Percentiles rank a stretch among this genome's conserved stretches.
phyloP scores from a whole-genome alignment of 2,113 vertebrate species.

The Gorsachius goisagi region DNA sequence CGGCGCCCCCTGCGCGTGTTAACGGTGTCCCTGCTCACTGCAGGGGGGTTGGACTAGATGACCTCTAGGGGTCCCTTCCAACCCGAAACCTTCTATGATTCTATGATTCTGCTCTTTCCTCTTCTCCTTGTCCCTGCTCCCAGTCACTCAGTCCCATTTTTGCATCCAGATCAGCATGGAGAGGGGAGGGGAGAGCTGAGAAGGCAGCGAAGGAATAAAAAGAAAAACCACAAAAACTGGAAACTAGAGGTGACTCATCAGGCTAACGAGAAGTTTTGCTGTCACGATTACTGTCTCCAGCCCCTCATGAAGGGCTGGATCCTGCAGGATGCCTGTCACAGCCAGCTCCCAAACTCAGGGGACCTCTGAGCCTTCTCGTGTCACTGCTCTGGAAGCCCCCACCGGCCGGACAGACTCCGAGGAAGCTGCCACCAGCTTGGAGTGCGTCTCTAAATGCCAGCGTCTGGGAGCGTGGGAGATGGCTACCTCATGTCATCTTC shows the following conservation, averaged over 20 bases:
- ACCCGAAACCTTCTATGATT: too few relatives aligned
- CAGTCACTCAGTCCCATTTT: not conserved
- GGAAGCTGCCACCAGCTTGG: accelerated
- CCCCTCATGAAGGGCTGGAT: not conserved
- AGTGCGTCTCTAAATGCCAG: accelerated
- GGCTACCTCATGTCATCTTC: accelerated
- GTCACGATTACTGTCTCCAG: not conserved
- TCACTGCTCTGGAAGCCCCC: not conserved
- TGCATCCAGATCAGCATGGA: not conserved
- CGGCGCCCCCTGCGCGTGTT: too few relatives aligned
- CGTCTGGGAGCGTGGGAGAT: accelerated
- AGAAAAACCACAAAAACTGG: not conserved
- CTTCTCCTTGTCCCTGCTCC: not conserved
- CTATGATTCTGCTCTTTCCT: not conserved
- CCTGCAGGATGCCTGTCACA: not conserved
- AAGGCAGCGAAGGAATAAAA: not conserved
- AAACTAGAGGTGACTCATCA: not conserved
- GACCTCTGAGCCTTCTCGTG: not conserved
- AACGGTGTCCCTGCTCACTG: too few relatives aligned
- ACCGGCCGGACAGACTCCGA: accelerated
- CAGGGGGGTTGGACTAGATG: too few relatives aligned
- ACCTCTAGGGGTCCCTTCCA: too few relatives aligned
- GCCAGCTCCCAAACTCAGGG: not conserved
- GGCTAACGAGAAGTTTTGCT: not conserved
- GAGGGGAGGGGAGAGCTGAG: not conserved